A percentile compares a stretch with the other conserved stretches of the same genome.
Conservation (phyloP, 2,888 invertebrate genomes). For the Athalia cordata region DNA sequence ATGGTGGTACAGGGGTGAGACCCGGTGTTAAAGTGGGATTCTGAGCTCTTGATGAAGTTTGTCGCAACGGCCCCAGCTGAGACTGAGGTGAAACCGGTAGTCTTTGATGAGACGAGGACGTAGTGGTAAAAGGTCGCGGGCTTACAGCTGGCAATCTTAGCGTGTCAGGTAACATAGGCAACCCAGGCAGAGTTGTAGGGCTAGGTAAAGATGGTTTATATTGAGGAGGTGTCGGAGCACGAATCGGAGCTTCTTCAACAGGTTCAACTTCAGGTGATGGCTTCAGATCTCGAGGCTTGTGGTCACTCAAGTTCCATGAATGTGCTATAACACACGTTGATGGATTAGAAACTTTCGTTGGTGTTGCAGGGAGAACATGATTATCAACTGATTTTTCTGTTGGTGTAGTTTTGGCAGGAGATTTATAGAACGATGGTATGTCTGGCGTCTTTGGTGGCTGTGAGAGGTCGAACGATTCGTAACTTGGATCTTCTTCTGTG, state of each 20-base stretch:
- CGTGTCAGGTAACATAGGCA: conserved; percentile 54
- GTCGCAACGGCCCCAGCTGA: conserved; percentile 65
- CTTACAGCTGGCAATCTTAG: conserved; percentile 58
- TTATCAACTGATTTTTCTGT: conserved; percentile 59
- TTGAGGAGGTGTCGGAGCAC: conserved; percentile 53
- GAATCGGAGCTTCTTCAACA: conserved; percentile 57
- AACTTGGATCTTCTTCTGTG: conserved; percentile 81
- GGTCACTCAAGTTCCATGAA: conserved; percentile 76
- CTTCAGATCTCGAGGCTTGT: conserved; percentile 71
- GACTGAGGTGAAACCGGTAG: conserved; percentile 67
- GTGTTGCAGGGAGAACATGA: conserved; percentile 49
- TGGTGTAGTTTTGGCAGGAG: conserved; percentile 67
- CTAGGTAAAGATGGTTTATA: conserved; percentile 59
- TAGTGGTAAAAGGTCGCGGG: conserved; percentile 55
- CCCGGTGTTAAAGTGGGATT: conserved; percentile 55
- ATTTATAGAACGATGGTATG: conserved; percentile 75
- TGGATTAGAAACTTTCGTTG: conserved; percentile 64
- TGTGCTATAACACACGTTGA: conserved; percentile 77
- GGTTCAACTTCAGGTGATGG: conserved; percentile 71
- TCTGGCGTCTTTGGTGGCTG: conserved; percentile 77
- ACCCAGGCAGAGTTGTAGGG: conserved; percentile 62
- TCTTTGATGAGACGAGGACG: conserved; percentile 66
- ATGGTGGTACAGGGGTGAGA: conserved; percentile 59
- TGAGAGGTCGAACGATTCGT: conserved; percentile 75
- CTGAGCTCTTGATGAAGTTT: conserved; percentile 64